A percentile compares a stretch with the other conserved stretches of the same genome.
Conservation (phyloP, 1,140 invertebrate species). For the Euborellia annulipes region DNA sequence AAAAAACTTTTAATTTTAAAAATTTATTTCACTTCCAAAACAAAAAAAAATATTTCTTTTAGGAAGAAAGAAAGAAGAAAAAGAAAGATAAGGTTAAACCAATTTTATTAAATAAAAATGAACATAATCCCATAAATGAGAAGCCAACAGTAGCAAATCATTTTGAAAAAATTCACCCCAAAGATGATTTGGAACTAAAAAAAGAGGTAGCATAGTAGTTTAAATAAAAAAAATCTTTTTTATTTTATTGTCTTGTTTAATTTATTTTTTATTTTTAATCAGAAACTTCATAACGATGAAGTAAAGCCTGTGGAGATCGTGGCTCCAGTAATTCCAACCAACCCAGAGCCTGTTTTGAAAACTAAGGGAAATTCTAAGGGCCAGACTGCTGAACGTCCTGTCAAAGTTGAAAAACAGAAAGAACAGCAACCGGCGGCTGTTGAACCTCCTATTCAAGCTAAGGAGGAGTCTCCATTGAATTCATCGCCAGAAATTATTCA, state of each 20-base stretch:
- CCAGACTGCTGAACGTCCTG: not conserved
- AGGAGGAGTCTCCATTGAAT: not conserved
- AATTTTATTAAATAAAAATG: conserved; percentile 49
- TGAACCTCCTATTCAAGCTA: no score
- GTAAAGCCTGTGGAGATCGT: conserved; percentile 6
- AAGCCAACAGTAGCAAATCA: conserved; percentile 37
- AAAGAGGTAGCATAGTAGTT: no score
- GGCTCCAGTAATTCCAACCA: conserved; percentile 7
- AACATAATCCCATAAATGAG: conserved; percentile 30
- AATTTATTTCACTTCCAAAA: no score
- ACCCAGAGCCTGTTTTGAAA: not conserved
- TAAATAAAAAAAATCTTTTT: no score
- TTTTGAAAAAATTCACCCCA: conserved; percentile 60
- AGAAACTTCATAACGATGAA: conserved; percentile 10
- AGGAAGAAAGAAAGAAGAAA: conserved; percentile 30
- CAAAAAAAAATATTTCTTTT: conserved; percentile 1
- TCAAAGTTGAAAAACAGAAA: conserved; percentile 1
- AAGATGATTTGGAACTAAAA: conserved; percentile 60
- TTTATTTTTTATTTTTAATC: conserved; percentile 5
- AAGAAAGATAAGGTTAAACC: conserved; percentile 36
- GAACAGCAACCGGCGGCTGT: not conserved
- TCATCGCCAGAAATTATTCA: no score
- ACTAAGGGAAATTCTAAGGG: not conserved
- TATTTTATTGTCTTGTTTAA: conserved; percentile 1
- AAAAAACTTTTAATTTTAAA: no score